Base-by-base conservation (phyloP, 2,113 vertebrate genomes). In the Eublepharis macularius region DNA sequence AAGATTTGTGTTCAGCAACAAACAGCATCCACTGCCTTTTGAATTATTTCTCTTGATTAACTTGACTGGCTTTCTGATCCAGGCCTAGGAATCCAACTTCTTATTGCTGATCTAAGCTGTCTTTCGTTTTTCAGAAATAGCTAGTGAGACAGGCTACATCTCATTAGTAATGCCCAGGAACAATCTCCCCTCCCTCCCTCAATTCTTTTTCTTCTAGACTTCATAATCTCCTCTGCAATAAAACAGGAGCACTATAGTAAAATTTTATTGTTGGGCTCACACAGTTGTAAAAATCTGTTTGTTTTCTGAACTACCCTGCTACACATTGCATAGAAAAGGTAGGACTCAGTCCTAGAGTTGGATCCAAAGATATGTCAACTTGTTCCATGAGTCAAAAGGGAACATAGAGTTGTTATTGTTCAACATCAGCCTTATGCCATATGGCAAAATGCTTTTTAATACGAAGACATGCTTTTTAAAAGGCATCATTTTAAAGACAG, bases 201-300 rank as follows among this genome's bases (percentile, higher is more conserved):
- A 7, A 21, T 34, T 60, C 49, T 2, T 12, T 89, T 92, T 88
- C n/a, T 21, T 4, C 0, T 72, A 76, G 75, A 88, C 65, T 4
- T 84, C 65, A 14, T 57, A 2, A 26, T 85, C 49, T 92, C 41
- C 76, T 88, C 68, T 78, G 74, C 45, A 83, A 63, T 47, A 72
- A 4, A 68, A 47, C 39, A 41, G 47, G 0, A 73, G 24, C 16
- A 10, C 36, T n/a, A 9, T 1, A 81, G 41, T 83, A 81, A 79
- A 89, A 86, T 82, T 78, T 80, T 74, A 77, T 72, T 72, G 2
- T 81, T 77, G 84, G 60, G 9, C 19, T 83, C 4, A 68, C 29
- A 9, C 54, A 78, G 43, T 80, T 82, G 77, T 16, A 86, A 80
- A 19, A 41, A 93, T 45, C 39, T 81, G 36, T 2, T 88, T 87